A percentile compares a stretch with the other conserved stretches of the same genome.
Conservation (phyloP, 2,888 invertebrate species). For the Metalampra italica region DNA sequence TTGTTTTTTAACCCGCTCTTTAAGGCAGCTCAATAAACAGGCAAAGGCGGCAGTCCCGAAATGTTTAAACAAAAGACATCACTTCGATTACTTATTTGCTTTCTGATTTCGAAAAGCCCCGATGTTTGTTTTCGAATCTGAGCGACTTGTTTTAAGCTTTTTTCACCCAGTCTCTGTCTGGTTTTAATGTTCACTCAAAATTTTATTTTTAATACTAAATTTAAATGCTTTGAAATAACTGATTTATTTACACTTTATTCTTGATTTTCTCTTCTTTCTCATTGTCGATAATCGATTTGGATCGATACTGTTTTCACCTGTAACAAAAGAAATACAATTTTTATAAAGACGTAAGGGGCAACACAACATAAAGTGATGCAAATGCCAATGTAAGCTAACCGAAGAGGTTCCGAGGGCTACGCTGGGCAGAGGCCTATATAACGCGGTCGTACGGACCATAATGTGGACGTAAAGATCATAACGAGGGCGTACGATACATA, state of each 20-base stretch:
- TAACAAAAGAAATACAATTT: constrained; percentile 28
- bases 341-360: no score
- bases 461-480: no score
- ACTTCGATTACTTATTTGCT: constrained; percentile 68
- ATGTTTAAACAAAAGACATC: constrained; percentile 64
- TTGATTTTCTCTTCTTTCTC: constrained; percentile 72
- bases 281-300: constrained; percentile 43
- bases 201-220: constrained; percentile 22
- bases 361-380: no score
- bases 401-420: no score
- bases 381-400: no score
- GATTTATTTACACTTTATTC: constrained; percentile 17
- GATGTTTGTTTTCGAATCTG: constrained; percentile 41
- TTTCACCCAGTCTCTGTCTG: constrained; percentile 60
- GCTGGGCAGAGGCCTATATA: no score
- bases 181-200: constrained; percentile 28
- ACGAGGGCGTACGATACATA: no score
- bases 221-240: constrained; percentile 21
- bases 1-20: constrained; percentile 41
- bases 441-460: no score
- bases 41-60: constrained; percentile 61
- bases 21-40: constrained; percentile 32
- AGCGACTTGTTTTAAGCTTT: constrained; percentile 30
- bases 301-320: constrained; percentile 37
- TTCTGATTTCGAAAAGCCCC: constrained; percentile 49